phyloP scores from a whole-genome alignment of 2,113 vertebrate genomes.

The Callospermophilus lateralis region DNA sequence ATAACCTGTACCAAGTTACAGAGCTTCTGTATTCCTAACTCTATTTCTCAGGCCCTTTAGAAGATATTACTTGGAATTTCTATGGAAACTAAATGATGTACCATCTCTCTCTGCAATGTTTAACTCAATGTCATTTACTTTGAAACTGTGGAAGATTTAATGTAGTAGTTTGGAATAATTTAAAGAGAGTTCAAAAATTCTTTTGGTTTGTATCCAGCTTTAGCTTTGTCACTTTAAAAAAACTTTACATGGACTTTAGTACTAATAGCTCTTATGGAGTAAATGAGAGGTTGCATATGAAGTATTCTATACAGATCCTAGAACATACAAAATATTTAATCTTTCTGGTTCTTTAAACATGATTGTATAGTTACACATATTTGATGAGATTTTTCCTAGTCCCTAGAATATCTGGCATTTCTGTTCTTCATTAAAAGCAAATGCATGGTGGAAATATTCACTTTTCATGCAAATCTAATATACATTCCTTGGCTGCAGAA shows the following conservation, averaged over 20 bases:
- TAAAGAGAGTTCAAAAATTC: background rate
- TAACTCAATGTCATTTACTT: background rate
- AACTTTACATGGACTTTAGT: background rate
- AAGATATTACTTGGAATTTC: background rate
- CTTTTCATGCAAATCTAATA: background rate
- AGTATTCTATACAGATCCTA: background rate
- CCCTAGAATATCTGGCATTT: background rate
- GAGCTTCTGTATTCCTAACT: background rate
- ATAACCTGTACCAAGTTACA: accelerated
- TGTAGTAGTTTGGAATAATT: background rate
- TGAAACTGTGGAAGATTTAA: background rate
- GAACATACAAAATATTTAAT: background rate
- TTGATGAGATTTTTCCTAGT: background rate
- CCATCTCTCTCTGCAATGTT: background rate
- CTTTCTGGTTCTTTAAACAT: background rate
- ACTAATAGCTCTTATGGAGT: background rate
- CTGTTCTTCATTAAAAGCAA: background rate
- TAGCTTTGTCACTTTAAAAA: background rate
- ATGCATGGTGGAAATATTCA: background rate
- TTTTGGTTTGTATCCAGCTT: background rate
- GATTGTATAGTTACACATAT: background rate
- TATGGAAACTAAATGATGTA: background rate
- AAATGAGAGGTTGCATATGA: background rate
- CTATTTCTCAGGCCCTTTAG: background rate
- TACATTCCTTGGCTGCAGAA: background rate